phyloP scores from a whole-genome alignment of 2,797 vertebrate genomes.

The Moxostoma hubbsi region DNA sequence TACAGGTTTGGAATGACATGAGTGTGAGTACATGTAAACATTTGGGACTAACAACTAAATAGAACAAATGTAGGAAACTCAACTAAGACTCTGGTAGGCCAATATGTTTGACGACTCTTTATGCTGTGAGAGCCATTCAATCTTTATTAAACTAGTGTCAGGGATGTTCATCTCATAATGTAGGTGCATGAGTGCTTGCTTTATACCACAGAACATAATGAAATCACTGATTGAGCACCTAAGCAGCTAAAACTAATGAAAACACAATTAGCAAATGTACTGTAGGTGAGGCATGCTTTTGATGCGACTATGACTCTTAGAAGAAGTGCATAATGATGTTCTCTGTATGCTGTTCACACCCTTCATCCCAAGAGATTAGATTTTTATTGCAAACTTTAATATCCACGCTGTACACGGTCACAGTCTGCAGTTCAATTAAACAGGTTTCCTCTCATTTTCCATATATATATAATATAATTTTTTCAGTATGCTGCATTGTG shows the following conservation, averaged over 20 bases:
- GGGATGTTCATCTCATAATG: background rate
- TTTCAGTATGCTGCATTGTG: constrained; percentile 5
- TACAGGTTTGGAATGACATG: no score
- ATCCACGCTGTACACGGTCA: background rate
- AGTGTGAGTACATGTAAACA: background rate
- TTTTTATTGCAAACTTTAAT: constrained; percentile 17
- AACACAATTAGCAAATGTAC: constrained; percentile 5
- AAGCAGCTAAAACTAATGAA: background rate
- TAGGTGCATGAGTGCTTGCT: no score
- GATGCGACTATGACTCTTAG: background rate
- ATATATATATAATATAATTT: constrained; percentile 27
- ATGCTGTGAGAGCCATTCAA: background rate
- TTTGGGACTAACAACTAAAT: background rate
- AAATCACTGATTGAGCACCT: background rate
- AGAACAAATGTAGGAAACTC: background rate
- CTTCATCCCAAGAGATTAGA: constrained; percentile 5
- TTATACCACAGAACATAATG: no score
- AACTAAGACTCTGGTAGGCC: background rate
- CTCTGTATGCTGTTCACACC: background rate
- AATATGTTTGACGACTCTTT: background rate
- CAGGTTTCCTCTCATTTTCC: constrained; percentile 13
- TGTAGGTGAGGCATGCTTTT: constrained; percentile 3
- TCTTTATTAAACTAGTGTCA: background rate
- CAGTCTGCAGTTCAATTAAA: constrained; percentile 38
- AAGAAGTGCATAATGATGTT: background rate